A percentile compares a stretch with the other conserved stretches of the same genome.
These are phyloP conservation scores for Lampris megalopsis DNA, from an alignment of 2,113 vertebrate species.

Conservation along the genomic window DNA sequence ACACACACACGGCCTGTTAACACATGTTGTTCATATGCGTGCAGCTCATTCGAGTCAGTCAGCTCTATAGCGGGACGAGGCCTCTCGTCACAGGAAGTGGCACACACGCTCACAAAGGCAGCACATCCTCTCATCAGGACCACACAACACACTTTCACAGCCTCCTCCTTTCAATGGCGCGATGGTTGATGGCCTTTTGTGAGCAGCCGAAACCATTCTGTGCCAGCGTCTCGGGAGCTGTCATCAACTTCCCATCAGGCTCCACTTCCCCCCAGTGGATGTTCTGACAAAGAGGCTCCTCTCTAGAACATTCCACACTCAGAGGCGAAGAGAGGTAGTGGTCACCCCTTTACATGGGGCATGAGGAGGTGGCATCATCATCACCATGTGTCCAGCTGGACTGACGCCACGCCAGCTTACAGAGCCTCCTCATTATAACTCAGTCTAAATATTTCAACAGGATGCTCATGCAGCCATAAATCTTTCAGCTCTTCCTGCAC, in stretches of 20 bases:
- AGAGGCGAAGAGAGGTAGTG: conserved; percentile 70
- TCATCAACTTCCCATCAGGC: conserved; percentile 70
- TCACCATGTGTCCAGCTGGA: conserved; percentile 19
- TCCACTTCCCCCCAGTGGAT: conserved; percentile 65
- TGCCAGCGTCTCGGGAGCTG: conserved; percentile 52
- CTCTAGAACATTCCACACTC: conserved; percentile 55
- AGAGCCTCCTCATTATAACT: conserved; percentile 75
- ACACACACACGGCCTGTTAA: conserved; percentile 16
- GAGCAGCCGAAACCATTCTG: conserved; percentile 47
- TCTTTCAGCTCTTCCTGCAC: conserved; percentile 69
- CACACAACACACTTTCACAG: conserved; percentile 6
- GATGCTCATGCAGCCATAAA: conserved; percentile 71
- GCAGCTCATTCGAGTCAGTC: no score
- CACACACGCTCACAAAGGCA: conserved; percentile 28
- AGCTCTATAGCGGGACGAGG: no score
- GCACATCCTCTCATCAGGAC: not conserved
- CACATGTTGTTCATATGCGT: no score
- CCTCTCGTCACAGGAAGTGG: no score
- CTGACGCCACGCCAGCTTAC: conserved; percentile 35
- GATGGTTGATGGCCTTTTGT: conserved; percentile 18
- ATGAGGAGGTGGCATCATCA: conserved; percentile 41
- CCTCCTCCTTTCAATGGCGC: conserved; percentile 22
- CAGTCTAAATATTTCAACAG: conserved; percentile 83
- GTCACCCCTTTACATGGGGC: conserved; percentile 63
- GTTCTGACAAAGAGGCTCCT: conserved; percentile 53